Base-by-base conservation (phyloP, 2,797 vertebrate species). In the Atherinosoma microstoma region DNA sequence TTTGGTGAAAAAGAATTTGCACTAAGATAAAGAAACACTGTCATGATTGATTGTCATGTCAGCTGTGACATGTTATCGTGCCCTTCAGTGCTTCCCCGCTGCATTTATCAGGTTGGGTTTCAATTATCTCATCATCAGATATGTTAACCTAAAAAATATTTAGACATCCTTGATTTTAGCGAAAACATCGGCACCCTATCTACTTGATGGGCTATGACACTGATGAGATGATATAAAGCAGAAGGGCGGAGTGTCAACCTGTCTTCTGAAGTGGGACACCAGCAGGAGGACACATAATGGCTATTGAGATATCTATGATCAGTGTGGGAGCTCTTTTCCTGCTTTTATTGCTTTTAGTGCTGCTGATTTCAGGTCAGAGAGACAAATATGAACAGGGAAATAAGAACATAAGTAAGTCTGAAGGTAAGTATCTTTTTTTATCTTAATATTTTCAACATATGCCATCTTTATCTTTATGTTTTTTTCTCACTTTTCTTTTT, bases 151-250 rank as follows among this genome's bases (percentile, higher is more conserved):
- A 60, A 64, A n/a, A 74, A 90, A 93, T 87, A 87, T 93, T 93
- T 88, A 60, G 51, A 60, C 22, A 47, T 71, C 93, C 94, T 93
- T 93, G 92, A 82, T 64, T 70, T 69, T n/a, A 62, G 60, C 30
- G 8, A 53, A 73, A 84, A 89, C 29, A 70, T 35, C 32, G 70
- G 86, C 32, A 59, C 22, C 24, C 7, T 53, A 59, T 66, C 40
- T 9, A 58, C 42, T 42, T 57, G 32, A 74, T 2, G 3, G 22
- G 24, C 47, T 34, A 10, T 57, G 22, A 68, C 57, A 49, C 24
- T 42, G 34, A 51, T 40, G 30, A 64, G 42, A 60, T 22, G 29
- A 49, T 80, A 93, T 92, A 94, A 93, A 93, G 79, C 71, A 30
- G 54, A 57, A 22, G 10, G 64, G 36, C 36, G 49, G 49, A 4